Conservation (phyloP, 2,888 invertebrate genomes). For the Panopea generosa region DNA sequence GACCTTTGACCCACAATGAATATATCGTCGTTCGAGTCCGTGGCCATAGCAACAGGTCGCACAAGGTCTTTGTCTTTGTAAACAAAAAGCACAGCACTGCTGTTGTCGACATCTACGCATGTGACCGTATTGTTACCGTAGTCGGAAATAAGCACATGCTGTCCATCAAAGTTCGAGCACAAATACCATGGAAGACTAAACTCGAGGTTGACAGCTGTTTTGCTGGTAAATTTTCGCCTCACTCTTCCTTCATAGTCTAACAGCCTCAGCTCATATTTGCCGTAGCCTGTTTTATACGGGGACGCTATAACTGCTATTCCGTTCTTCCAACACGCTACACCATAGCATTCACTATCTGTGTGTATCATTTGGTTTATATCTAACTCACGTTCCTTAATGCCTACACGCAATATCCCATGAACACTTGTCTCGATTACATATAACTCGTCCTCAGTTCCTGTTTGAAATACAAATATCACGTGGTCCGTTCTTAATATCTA, state of each 20-base stretch:
- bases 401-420: slow-evolving; percentile 30
- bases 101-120: slow-evolving; percentile 39
- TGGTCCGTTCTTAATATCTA: slow-evolving; percentile 40
- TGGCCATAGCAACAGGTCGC: slow-evolving; percentile 47
- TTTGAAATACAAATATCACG: slow-evolving; percentile 54
- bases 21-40: slow-evolving; percentile 34
- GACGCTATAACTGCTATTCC: slow-evolving; percentile 46
- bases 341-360: slow-evolving; percentile 44
- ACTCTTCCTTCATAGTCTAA: slow-evolving; percentile 43
- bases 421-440: slow-evolving; percentile 43
- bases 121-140: slow-evolving; percentile 51
- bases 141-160: slow-evolving; percentile 46
- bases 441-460: slow-evolving; percentile 18
- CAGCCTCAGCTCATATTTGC: slow-evolving; percentile 41
- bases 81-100: slow-evolving; percentile 29
- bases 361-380: slow-evolving; percentile 24
- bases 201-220: slow-evolving; percentile 29
- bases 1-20: slow-evolving; percentile 54
- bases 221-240: slow-evolving; percentile 13
- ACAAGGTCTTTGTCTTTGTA: slow-evolving; percentile 42
- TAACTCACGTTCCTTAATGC: slow-evolving; percentile 13
- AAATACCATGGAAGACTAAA: slow-evolving; percentile 58
- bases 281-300: slow-evolving; percentile 14
- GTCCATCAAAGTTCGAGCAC: slow-evolving; percentile 32
- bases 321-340: slow-evolving; percentile 45